Conservation (phyloP, 2,113 vertebrate species). For the Australoheros scitulus region DNA sequence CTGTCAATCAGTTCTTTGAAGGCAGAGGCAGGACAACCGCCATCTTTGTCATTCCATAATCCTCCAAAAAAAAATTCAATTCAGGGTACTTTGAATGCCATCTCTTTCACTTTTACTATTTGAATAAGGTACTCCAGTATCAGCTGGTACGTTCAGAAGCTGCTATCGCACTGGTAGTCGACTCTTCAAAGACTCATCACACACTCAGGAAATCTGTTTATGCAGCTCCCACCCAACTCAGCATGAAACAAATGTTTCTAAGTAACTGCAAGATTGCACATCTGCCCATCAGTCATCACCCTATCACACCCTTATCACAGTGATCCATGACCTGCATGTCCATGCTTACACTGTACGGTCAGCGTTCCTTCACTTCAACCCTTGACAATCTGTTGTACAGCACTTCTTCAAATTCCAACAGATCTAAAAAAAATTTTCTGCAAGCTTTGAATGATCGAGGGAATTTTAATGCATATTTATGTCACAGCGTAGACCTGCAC, state of each 20-base stretch:
- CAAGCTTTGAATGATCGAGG: not conserved
- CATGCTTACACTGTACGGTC: not conserved
- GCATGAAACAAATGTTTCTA: not conserved
- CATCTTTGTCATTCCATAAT: not conserved
- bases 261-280: not conserved
- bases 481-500: not conserved
- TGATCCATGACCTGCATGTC: slow-evolving; percentile 25
- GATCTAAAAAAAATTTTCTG: too few relatives aligned
- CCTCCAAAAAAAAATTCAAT: not conserved
- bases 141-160: not conserved
- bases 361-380: slow-evolving; percentile 1
- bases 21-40: not conserved
- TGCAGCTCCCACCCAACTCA: not conserved
- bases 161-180: not conserved
- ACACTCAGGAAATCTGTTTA: not conserved
- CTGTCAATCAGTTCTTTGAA: not conserved
- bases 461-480: not conserved
- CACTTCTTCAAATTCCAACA: not conserved
- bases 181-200: not conserved
- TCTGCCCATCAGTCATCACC: not conserved
- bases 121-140: too few relatives aligned
- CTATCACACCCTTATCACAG: not conserved
- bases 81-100: not conserved
- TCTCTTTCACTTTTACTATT: not conserved
- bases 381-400: not conserved